phyloP scores from a whole-genome alignment of 2,888 invertebrate genomes.

The Tetragonisca angustula region DNA sequence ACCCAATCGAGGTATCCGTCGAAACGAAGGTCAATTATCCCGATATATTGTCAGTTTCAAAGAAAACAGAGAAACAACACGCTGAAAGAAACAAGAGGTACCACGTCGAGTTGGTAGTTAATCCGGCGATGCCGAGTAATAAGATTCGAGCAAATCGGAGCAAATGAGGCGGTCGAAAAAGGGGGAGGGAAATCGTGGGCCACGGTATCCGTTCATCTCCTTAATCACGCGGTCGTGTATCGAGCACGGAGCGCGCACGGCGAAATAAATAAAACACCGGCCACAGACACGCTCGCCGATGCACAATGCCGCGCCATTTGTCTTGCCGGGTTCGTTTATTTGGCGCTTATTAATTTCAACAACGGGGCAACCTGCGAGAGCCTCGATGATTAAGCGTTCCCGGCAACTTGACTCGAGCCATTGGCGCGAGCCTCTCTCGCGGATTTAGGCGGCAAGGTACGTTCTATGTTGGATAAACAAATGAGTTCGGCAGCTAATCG shows the following conservation, averaged over 20 bases:
- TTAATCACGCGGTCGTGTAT: conserved; percentile 71
- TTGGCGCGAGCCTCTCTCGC: not conserved
- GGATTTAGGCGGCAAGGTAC: conserved; percentile 33
- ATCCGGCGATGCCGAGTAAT: not conserved
- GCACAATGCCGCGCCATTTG: conserved; percentile 75
- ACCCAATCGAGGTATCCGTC: not conserved
- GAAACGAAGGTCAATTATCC: not conserved
- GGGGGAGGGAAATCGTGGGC: conserved; percentile 44
- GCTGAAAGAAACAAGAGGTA: too few species aligned
- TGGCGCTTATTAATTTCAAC: conserved; percentile 78
- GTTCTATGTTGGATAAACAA: conserved; percentile 7
- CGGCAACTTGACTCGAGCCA: not conserved
- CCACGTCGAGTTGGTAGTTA: not conserved
- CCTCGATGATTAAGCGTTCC: conserved; percentile 63
- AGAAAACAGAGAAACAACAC: not conserved
- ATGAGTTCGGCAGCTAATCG: conserved; percentile 53
- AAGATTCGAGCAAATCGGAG: conserved; percentile 56
- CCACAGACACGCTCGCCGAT: conserved; percentile 58
- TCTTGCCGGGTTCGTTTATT: conserved; percentile 74
- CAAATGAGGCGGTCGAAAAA: conserved; percentile 56
- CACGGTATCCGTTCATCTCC: conserved; percentile 68
- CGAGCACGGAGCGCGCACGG: conserved; percentile 47
- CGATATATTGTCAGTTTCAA: not conserved
- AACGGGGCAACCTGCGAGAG: conserved; percentile 63
- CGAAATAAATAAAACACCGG: conserved; percentile 68